Conservation (phyloP, 2,113 vertebrate genomes). For the Gallinago undulata region DNA sequence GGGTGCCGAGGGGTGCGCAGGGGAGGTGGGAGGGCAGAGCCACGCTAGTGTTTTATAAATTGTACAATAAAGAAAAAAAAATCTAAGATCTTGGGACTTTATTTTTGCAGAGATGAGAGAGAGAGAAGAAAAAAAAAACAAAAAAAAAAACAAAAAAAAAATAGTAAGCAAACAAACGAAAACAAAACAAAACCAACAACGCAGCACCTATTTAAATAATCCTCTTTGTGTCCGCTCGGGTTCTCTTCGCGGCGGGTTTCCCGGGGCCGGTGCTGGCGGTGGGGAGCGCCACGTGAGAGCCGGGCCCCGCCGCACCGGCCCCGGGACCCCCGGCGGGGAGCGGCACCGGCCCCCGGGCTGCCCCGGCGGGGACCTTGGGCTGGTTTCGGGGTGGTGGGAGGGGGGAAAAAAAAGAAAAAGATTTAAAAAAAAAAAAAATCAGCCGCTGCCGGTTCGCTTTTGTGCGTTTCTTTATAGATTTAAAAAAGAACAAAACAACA, state of each 20-base stretch:
- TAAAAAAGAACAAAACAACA: not conserved
- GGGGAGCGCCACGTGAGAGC: not conserved
- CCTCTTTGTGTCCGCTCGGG: constrained; percentile 63
- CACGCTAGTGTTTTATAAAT: constrained; percentile 73
- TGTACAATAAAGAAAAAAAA: constrained; percentile 70
- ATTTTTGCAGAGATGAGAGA: constrained; percentile 82
- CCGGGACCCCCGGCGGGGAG: not conserved
- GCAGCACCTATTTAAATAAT: constrained; percentile 79
- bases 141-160: not conserved
- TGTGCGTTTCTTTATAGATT: not conserved
- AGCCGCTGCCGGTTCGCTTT: not conserved
- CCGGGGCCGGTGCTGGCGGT: constrained; percentile 13
- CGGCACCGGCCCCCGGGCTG: not conserved
- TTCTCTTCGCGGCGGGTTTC: constrained; percentile 11
- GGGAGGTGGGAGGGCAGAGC: not conserved
- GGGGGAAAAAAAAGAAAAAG: too few relatives aligned
- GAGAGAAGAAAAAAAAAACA: not conserved
- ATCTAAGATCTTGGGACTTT: constrained; percentile 75
- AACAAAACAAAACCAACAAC: not conserved
- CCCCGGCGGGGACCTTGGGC: not conserved
- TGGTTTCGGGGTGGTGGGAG: not conserved
- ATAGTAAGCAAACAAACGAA: not conserved
- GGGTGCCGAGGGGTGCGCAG: not conserved
- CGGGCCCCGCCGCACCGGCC: not conserved
- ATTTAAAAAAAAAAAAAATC: too few relatives aligned